These are phyloP conservation scores for Steinernema khuongi DNA, from an alignment of 1,140 invertebrate genomes.

Conservation along the genomic window DNA sequence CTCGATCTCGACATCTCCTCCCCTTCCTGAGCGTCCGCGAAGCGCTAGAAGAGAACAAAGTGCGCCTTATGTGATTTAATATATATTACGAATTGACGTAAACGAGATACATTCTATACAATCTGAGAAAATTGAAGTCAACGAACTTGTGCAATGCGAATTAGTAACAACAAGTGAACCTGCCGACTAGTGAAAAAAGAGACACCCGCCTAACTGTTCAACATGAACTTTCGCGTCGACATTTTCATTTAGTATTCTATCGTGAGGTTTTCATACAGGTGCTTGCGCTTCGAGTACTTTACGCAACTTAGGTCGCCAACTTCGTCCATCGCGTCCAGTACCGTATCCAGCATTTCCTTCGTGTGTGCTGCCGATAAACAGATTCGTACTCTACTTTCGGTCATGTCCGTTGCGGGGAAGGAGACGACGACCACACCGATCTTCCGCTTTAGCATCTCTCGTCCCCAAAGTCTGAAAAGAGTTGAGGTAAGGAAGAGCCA, in stretches of 20 bases:
- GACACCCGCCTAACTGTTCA: background rate
- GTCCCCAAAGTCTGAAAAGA: slow-evolving; percentile 71
- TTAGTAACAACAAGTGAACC: slow-evolving; percentile 1
- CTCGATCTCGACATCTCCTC: slow-evolving; percentile 9
- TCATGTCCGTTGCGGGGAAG: slow-evolving; percentile 93
- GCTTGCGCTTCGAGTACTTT: slow-evolving; percentile 50
- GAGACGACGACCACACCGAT: slow-evolving; percentile 91
- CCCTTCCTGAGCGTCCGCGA: slow-evolving; percentile 4
- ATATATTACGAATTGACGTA: background rate
- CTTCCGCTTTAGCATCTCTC: slow-evolving; percentile 73
- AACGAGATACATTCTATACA: background rate
- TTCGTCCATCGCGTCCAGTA: slow-evolving; percentile 45
- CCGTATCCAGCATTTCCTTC: slow-evolving; percentile 87
- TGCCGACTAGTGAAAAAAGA: background rate
- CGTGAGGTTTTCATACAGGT: slow-evolving; percentile 49
- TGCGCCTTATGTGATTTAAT: background rate
- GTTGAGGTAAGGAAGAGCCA: slow-evolving; percentile 18
- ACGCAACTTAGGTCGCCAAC: slow-evolving; percentile 48
- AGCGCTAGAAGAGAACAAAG: background rate
- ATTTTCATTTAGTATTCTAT: slow-evolving; percentile 52
- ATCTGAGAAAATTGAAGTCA: slow-evolving; percentile 2
- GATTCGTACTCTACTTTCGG: slow-evolving; percentile 74
- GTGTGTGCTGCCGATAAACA: slow-evolving; percentile 92
- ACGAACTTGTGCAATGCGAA: background rate
- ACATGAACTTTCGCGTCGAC: background rate